Base-by-base conservation (phyloP, 1,140 invertebrate genomes). In the Drosophila burlai region DNA sequence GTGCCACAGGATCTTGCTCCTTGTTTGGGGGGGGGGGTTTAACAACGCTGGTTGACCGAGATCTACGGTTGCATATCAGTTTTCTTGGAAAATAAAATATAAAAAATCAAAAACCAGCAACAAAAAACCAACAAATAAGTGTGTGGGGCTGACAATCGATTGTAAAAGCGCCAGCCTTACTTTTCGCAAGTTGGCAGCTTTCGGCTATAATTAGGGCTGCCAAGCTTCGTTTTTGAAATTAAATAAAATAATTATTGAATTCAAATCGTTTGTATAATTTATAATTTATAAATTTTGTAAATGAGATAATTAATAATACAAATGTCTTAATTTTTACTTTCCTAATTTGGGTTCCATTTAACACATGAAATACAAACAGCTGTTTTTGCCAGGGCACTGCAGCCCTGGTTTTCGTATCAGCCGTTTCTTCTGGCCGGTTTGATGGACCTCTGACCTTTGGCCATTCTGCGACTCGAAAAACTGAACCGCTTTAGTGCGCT, bases 71-170 rank as follows among this genome's bases (percentile, higher is more conserved):
- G 38, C 63, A 82, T 49, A 60, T 50, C 34, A 46, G 47, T 65
- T 24, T 68, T 49, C 49, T 61, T 61, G 15, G 64, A 79, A 74
- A 60, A 74, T 43, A 78, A 83, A 83, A 67, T 74, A 78, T 83
- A 83, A 83, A 54, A 83, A 83, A 82, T 83, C 62, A 83, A 79
- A 80, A 63, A 66, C 62, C 75, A 78, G 60, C 69, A 81, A 81
- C 79, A 81, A 81, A 82, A 82, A 78, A 72, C 80, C 73, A 81
- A 81, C 58, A 82, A 82, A 78, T 73, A 68, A 83, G 46, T n/a
- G 46, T n/a, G 38, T 13, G 21, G 45, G 2, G 18, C 63, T 83
- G 81, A 81, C 76, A 83, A 77, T 63, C 54, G 40, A 36, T 64
- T 76, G 26, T 2, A 31, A 47, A 31, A 21, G 4, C 21, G 18